Evolutionary conservation across 2,797 vertebrate genomes (phyloP), one percentile per base, ranked within the genome.

Genomic region (Lates japonicus): DNA sequence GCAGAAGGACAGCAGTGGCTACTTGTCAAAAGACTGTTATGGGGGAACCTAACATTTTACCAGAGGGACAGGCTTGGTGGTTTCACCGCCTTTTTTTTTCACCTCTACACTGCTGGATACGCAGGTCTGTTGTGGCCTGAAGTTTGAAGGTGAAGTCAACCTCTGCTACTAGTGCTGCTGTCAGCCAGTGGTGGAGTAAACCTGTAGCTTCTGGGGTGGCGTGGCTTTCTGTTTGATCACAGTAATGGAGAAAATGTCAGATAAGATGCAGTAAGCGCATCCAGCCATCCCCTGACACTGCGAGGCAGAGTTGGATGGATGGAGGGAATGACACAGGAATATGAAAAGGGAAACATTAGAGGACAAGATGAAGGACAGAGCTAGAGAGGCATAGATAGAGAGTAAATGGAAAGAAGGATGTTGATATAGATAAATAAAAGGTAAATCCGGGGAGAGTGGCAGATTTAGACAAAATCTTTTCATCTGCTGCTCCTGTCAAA

Each of bases 221-320:
- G 62, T 2, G 55, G 66, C 52, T 6, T 22, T 55, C n/a, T 78
- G 74, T 84, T 86, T 83, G 86, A 88, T 86, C 75, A 71, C 82
- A 44, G 73, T 78, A 78, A 87, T 61, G 82, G 77, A 87, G 82
- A 44, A 82, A 85, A 81, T 61, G 70, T 83, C 84, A 85, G 82
- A 85, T 86, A 79, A 86, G 80, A 78, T 58, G 44, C 71, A 46
- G 74, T 57, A 46, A 82, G 76, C 80, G 46, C 57, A 51, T 82
- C 35, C 72, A 55, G 73, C 83, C 49, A 6, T 87, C 83, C 81
- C 66, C 71, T 13, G 66, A 79, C 73, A 64, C 74, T 41, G 12
- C 2, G 1, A 42, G 70, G 46, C 19, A 76, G 49, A 54, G 67
- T 67, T 0, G 16, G 39, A 60, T 3, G 60, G 71, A 71, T 35